Evolutionary conservation across 1,140 invertebrate species (phyloP), one percentile per base, ranked within the genome.

Genomic region (Tetramorium alpestre): DNA sequence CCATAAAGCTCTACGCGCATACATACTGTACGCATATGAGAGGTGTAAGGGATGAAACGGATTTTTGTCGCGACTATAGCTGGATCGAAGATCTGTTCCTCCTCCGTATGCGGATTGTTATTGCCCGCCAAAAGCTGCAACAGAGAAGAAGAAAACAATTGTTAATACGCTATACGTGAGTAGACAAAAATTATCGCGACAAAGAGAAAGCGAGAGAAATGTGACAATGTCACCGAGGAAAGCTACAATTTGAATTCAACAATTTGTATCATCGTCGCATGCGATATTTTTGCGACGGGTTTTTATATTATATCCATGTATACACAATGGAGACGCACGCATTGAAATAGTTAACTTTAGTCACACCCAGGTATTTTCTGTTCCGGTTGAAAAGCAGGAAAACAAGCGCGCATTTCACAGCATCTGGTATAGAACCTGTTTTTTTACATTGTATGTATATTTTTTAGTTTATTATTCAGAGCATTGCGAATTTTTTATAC

Each of bases 91-190:
- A 96, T 95, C 86, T 98, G 97, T 90, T 97, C 96, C 84, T 97
- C 97, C 69, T 98, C 97, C 67, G 97, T 96, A 93, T 98, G 98
- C 1, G 98, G 98, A 95, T 99, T 98, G 82, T 96, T 97, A 95
- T 99, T 99, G 18, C 98, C 98, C 1, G 96, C 96, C 87, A 99
- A 96, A 67, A 98, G 96, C 98, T 99, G 96, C n/a, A 96, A 96
- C 93, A 90, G 88, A 91, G 88, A 77, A 90, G 25, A 7, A 54
- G 25, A 28, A 62, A 25, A 25, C 11, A 41, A 69, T 69, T 49
- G 65, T 87, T 47, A 49, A 76, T 56, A 6, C 33, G 5, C n/a
- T n/a, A 11, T 44, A 25, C 22, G 13, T 62, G 10, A 6, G 25
- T 13, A 51, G 18, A 44, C 6, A 60, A 60, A 47, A 49, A 84